A percentile compares a stretch with the other conserved stretches of the same genome.
These are phyloP conservation scores for Anniella stebbinsi DNA, from an alignment of 2,797 vertebrate genomes.

Conservation along the genomic window DNA sequence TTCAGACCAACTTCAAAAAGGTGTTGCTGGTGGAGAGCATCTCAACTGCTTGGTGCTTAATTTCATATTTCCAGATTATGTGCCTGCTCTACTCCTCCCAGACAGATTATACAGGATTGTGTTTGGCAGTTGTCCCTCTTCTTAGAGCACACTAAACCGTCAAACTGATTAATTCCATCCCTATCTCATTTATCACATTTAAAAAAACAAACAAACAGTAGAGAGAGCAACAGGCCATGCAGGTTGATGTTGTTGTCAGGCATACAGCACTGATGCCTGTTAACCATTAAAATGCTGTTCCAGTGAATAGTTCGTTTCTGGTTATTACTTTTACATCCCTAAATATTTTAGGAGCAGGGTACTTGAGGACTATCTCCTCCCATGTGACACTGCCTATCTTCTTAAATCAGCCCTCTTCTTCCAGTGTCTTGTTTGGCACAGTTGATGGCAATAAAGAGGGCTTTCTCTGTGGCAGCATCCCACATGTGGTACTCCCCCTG, in stretches of 20 bases:
- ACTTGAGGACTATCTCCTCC: neutral
- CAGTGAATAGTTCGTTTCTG: neutral
- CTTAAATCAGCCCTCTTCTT: neutral
- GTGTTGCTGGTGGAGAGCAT: neutral
- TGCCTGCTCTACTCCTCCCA: conserved; percentile 3
- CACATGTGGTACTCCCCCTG: neutral
- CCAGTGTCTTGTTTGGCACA: neutral
- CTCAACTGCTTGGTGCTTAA: neutral
- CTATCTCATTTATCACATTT: conserved; percentile 26
- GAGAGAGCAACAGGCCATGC: conserved; percentile 16
- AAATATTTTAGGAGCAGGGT: neutral
- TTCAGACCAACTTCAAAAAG: conserved; percentile 14
- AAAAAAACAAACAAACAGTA: neutral
- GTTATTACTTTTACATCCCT: neutral
- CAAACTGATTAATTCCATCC: conserved; percentile 15
- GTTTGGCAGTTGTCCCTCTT: conserved; percentile 21
- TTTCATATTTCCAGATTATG: neutral
- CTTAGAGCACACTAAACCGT: conserved; percentile 10
- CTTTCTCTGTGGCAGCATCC: neutral
- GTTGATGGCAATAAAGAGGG: neutral
- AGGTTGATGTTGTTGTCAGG: neutral
- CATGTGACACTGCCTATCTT: no score
- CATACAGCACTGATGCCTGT: neutral
- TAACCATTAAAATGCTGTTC: conserved; percentile 10
- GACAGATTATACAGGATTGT: conserved; percentile 21